Evolutionary conservation across 1,140 invertebrate genomes (phyloP).

Genomic region (Drosophila rhopaloa): DNA sequence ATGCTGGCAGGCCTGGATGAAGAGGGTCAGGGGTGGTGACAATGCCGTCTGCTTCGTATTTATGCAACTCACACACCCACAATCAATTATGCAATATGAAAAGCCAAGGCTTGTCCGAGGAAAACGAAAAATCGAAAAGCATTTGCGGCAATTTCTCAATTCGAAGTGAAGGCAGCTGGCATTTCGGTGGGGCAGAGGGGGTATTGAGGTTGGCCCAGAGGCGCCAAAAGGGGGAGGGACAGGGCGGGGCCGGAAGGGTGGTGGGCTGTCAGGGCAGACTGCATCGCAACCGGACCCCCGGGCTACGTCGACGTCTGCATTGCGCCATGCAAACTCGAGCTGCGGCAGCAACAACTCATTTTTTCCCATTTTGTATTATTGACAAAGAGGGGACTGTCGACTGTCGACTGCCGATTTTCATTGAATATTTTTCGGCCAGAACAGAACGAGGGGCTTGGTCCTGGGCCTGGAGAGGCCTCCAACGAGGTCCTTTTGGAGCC

Average conservation of each 20-base stretch:
- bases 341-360: conserved; percentile 47
- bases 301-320: conserved; percentile 49
- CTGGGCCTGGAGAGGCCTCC: background rate
- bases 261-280: conserved; percentile 9
- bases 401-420: conserved; percentile 66
- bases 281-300: conserved; percentile 26
- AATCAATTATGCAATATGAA: conserved; percentile 81
- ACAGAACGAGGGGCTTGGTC: background rate
- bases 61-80: conserved; percentile 48
- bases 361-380: conserved; percentile 58
- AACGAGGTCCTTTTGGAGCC: conserved; percentile 3
- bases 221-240: background rate
- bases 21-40: conserved; percentile 18
- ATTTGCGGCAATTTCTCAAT: conserved; percentile 76
- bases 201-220: background rate
- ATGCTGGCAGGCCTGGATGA: conserved; percentile 13
- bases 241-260: conserved; percentile 1
- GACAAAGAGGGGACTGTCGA: conserved; percentile 60
- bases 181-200: background rate
- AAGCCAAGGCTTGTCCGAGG: conserved; percentile 70
- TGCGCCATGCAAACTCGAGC: conserved; percentile 41
- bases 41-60: conserved; percentile 52
- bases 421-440: conserved; percentile 67
- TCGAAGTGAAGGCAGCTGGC: conserved; percentile 35
- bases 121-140: conserved; percentile 77